Evolutionary conservation across 1,140 invertebrate genomes (phyloP), one percentile per base, ranked within the genome.

Genomic region (Nasonia giraulti): DNA sequence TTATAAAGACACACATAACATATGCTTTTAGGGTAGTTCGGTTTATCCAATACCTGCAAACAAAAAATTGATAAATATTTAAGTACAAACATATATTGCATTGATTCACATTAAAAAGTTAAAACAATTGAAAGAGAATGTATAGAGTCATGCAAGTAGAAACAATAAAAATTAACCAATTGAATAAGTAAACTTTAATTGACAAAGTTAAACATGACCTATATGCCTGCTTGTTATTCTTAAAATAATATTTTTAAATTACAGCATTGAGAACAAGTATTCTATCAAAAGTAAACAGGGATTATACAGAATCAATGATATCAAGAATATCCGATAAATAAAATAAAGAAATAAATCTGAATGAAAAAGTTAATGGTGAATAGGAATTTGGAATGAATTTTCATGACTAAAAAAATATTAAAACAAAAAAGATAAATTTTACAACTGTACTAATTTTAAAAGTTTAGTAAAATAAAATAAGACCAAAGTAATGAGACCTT

Each of bases 1-100:
- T 93, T 93, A 73, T 93, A 93, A 8, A 93, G 83, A 78, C 92
- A 93, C 40, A 90, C 85, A 50, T 93, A 91, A 80, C 92, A 93
- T 8, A 92, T 87, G 2, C 89, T 90, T 47, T 79, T 87, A 1
- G 92, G 92, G 62, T 91, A 85, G 78, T 88, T 88, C 6, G 89
- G 85, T 12, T 89, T 88, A 17, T 91, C 66, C 14, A 90, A 87
- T 10, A 93, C 90, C 92, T 93, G 66, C 76, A 86, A 84, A 37
- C 33, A 68, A 82, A 74, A 47, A 55, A 8, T 71, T 20, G 85
- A 82, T 82, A 8, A 80, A 4, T 68, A 27, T 66, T 14, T 62
- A 20, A 74, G 20, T 82, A 82, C 79, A n/a, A 44, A 5, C 7
- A 5, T 40, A 6, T 40, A 27, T 27, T 27, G 1, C 33, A 37